Evolutionary conservation across 1,140 invertebrate species (phyloP).

Genomic region (Lepidurus apus): DNA sequence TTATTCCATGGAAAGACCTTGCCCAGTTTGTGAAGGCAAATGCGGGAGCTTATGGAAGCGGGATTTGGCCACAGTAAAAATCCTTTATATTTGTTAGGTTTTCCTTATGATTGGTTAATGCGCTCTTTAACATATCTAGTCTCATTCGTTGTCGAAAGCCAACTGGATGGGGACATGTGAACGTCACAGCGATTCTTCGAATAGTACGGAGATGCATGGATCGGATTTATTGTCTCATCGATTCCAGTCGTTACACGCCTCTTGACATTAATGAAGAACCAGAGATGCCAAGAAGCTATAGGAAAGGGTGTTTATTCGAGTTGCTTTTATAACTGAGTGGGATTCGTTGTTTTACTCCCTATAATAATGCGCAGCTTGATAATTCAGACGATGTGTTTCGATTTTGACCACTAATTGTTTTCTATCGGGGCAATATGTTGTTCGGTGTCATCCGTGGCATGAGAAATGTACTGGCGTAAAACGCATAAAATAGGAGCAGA

Average conservation of each 20-base stretch:
- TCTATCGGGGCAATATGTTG: neutral
- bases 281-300: neutral
- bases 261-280: neutral
- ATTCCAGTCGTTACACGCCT: neutral
- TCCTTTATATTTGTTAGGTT: neutral
- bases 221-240: conserved; percentile 6
- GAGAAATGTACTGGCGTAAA: conserved; percentile 1
- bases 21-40: conserved; percentile 67
- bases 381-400: neutral
- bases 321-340: conserved; percentile 2
- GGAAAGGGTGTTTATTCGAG: conserved; percentile 4
- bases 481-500: neutral
- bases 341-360: neutral
- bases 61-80: conserved; percentile 63
- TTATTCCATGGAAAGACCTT: conserved; percentile 68
- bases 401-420: conserved; percentile 2
- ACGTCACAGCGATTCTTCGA: neutral
- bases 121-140: neutral
- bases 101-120: neutral
- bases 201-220: neutral
- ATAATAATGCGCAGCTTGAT: neutral
- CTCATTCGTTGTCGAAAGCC: neutral
- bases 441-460: neutral
- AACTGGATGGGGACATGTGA: neutral
- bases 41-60: conserved; percentile 69